Conservation (phyloP, 2,888 invertebrate genomes). For the Odiellus spinosus region DNA sequence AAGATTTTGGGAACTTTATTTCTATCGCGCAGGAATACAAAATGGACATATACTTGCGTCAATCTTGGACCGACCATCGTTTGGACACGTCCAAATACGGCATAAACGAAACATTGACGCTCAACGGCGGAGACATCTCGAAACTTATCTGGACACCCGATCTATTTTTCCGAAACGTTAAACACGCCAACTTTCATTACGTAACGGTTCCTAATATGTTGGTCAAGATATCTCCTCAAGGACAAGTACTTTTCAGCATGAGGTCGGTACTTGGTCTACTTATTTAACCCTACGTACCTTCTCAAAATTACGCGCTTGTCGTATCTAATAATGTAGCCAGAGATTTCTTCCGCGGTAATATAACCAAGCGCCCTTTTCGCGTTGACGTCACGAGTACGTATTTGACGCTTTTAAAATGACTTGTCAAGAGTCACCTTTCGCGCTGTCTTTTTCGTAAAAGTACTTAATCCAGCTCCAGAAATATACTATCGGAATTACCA, state of each 20-base stretch:
- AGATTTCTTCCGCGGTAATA: too few species aligned
- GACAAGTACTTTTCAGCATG: conserved; percentile 19
- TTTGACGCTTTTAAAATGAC: too few species aligned
- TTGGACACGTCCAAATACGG: conserved; percentile 25
- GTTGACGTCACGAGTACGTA: too few species aligned
- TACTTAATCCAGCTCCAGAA: too few species aligned
- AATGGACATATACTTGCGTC: conserved; percentile 26
- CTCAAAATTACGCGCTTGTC: too few species aligned
- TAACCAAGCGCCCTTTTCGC: too few species aligned
- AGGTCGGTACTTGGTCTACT: conserved; percentile 4
- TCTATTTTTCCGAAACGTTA: conserved; percentile 11
- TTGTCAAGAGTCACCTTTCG: too few species aligned
- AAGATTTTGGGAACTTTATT: too few species aligned
- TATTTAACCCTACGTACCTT: too few species aligned
- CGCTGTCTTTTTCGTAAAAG: too few species aligned
- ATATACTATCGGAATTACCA: too few species aligned
- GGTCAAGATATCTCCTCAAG: conserved; percentile 12
- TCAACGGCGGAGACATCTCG: conserved; percentile 8
- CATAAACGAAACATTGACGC: conserved; percentile 17
- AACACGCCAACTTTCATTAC: conserved; percentile 12
- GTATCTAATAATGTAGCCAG: too few species aligned
- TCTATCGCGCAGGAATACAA: conserved; percentile 19
- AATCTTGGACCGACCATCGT: conserved; percentile 28
- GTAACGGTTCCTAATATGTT: conserved; percentile 21
- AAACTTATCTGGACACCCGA: conserved; percentile 10